These are phyloP conservation scores for Geotrypetes seraphini DNA, from an alignment of 2,797 vertebrate species.

Conservation along the genomic window DNA sequence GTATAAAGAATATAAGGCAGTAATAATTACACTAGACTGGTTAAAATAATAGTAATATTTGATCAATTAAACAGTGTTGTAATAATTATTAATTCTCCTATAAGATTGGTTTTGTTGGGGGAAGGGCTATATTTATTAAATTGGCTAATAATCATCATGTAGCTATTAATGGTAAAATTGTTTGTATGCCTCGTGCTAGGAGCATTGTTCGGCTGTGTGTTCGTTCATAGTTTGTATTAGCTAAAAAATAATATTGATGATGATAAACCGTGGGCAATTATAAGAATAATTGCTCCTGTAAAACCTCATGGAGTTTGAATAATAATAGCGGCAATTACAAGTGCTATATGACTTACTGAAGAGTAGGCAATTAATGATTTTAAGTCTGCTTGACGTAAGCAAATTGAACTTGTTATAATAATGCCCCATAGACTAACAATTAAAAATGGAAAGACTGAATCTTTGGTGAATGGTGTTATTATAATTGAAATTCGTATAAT, in stretches of 20 bases:
- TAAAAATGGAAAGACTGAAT: too few relatives aligned
- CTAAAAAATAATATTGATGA: conserved; percentile 27
- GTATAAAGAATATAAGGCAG: too few relatives aligned
- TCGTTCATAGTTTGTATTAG: conserved; percentile 27
- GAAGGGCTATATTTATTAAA: conserved; percentile 12
- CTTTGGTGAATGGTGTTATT: not conserved
- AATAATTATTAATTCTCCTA: conserved; percentile 31
- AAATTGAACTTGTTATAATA: conserved; percentile 25
- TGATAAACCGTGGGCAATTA: conserved; percentile 18
- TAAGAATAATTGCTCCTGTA: not conserved
- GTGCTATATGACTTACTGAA: conserved; percentile 19
- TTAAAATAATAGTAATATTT: accelerated
- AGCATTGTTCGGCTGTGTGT: conserved; percentile 9
- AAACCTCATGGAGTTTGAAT: conserved; percentile 17
- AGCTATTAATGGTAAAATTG: not conserved
- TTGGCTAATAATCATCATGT: conserved; percentile 9
- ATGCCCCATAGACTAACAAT: too few relatives aligned
- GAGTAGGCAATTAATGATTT: conserved; percentile 42
- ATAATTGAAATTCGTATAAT: conserved; percentile 15
- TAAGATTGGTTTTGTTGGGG: conserved; percentile 1
- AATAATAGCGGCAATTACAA: accelerated
- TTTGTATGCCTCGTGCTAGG: conserved; percentile 5
- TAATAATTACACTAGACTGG: too few relatives aligned
- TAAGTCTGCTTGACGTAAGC: conserved; percentile 14
- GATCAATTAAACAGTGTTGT: conserved; percentile 38